These are phyloP conservation scores for Endotricha flammealis DNA, from an alignment of 2,888 invertebrate species.

Conservation along the genomic window DNA sequence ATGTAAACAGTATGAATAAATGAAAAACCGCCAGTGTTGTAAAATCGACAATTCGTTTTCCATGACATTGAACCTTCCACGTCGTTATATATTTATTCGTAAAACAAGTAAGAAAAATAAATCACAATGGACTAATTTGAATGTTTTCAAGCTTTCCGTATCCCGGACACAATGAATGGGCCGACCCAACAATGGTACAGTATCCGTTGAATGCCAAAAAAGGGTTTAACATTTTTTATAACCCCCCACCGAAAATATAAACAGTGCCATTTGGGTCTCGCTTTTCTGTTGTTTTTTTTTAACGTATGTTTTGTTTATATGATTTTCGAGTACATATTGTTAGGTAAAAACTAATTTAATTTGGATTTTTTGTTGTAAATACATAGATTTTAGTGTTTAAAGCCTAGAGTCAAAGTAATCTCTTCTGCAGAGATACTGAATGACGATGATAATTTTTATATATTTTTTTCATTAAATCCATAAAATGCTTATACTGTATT, in stretches of 20 bases:
- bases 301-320: conserved; percentile 42
- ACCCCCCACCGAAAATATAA: conserved; percentile 52
- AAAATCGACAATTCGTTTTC: conserved; percentile 20
- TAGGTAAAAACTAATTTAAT: too few species aligned
- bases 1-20: too few species aligned
- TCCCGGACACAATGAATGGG: conserved; percentile 56
- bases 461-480: too few species aligned
- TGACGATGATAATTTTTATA: too few species aligned
- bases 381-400: too few species aligned
- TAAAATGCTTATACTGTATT: too few species aligned
- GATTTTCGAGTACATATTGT: conserved; percentile 22
- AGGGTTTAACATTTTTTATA: conserved; percentile 43
- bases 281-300: conserved; percentile 56
- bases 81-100: conserved; percentile 38
- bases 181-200: conserved; percentile 51
- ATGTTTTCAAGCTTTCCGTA: conserved; percentile 59
- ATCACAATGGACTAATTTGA: conserved; percentile 68
- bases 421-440: too few species aligned
- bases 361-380: too few species aligned
- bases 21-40: too few species aligned
- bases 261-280: conserved; percentile 58
- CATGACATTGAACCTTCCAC: conserved; percentile 43
- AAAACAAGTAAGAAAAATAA: conserved; percentile 51
- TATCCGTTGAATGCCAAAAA: conserved; percentile 44
- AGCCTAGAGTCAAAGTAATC: too few species aligned